Evolutionary conservation across 1,140 invertebrate species (phyloP), one percentile per base, ranked within the genome.

Genomic region (Sinonovacula constricta): DNA sequence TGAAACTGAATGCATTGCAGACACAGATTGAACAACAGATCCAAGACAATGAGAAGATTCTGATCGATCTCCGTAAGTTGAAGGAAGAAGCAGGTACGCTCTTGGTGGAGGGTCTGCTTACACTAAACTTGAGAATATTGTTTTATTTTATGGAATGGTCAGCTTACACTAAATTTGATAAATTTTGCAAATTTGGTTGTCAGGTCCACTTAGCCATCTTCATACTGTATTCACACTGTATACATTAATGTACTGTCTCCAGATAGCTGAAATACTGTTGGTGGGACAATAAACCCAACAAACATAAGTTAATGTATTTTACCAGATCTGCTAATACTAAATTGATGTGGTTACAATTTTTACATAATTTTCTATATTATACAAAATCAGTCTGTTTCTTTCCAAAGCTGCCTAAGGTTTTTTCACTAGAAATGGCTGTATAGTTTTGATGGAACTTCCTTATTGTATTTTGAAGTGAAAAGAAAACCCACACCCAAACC

Each of bases 21-120:
- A 60, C 53, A 10, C 82, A 85, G 36, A 83, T 88, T 28, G 54
- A 80, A 2, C 24, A 57, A 18, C 84, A 88, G 45, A 71, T 88
- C 12, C 49, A 68, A 33, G 79, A 86, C 1, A 88, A 88, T 51
- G 62, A 84, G 24, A 51, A 79, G 10, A 60, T 88, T 12, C 75
- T 88, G 67, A 49, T 83, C 33, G 57, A 86, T 18, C 81, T 88
- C 70, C 80, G 78, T 63, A 78, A 84, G 36, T 80, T 86, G 31
- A 78, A 75, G 74, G 45, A 79, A 30, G 34, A 70, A 34, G 34
- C 77, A 78, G 75, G 70, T n/a, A n/a, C n/a, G n/a, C n/a, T n/a
- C n/a, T n/a, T 81, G 57, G 57, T 59, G 26, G 51, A 53, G 18
- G 7, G n/a, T 24, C n/a, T 18, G 7, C 51, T 53, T 2, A 53